phyloP scores from a whole-genome alignment of 2,113 vertebrate genomes.

The Syngnathus floridae region DNA sequence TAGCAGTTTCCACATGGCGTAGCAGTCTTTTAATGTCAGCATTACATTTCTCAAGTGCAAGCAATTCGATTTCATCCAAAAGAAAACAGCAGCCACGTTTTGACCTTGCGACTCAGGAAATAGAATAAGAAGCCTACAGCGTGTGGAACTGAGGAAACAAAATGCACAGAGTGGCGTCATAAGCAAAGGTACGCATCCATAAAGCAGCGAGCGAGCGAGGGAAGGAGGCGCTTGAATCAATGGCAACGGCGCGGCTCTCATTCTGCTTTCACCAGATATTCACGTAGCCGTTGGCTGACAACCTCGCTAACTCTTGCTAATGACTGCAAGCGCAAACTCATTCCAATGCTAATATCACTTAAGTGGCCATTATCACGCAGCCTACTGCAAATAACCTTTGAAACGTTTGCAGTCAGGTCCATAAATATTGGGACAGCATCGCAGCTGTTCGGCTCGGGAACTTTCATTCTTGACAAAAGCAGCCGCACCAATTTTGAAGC shows the following conservation, averaged over 20 bases:
- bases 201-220: not conserved
- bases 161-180: not conserved
- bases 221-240: not conserved
- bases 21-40: too few species aligned
- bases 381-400: too few species aligned
- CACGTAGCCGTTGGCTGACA: not conserved
- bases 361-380: too few species aligned
- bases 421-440: too few species aligned
- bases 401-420: too few species aligned
- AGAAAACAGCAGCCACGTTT: not conserved
- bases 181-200: not conserved
- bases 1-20: too few species aligned
- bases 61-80: too few species aligned
- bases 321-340: not conserved
- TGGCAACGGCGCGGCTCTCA: not conserved
- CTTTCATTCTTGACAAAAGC: too few species aligned
- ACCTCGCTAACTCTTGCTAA: not conserved
- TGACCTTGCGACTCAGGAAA: not conserved
- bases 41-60: too few species aligned
- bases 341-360: not conserved
- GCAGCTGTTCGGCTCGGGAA: too few species aligned
- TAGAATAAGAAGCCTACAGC: not conserved
- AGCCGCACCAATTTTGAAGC: too few species aligned
- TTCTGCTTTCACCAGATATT: not conserved
- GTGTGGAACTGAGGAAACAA: not conserved